phyloP scores from a whole-genome alignment of 2,888 invertebrate species.

The Lepas anatifera region DNA sequence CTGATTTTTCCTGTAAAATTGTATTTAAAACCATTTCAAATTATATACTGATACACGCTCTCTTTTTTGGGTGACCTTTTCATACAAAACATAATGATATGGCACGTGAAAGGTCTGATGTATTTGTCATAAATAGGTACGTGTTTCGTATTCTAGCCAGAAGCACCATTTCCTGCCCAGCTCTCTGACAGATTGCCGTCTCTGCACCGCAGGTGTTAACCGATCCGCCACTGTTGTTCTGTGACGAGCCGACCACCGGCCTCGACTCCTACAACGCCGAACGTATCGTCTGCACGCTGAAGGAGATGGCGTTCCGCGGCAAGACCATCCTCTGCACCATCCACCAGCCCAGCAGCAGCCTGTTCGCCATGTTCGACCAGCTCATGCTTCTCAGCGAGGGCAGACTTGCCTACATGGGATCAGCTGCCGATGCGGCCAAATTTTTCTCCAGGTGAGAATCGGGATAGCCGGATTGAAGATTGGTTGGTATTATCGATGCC shows the following conservation, averaged over 20 bases:
- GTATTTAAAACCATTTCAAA: too few species aligned
- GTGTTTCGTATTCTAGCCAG: too few species aligned
- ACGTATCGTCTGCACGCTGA: slow-evolving; percentile 33
- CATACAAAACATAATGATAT: too few species aligned
- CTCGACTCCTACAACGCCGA: slow-evolving; percentile 38
- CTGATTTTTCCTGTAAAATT: too few species aligned
- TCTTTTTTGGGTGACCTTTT: too few species aligned
- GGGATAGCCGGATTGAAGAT: too few species aligned
- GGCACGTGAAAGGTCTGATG: too few species aligned
- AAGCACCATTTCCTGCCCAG: too few species aligned
- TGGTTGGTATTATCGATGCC: too few species aligned
- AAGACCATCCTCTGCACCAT: slow-evolving; percentile 87
- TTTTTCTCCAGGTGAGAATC: slow-evolving; percentile 34
- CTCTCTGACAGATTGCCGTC: too few species aligned
- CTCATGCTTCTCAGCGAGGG: slow-evolving; percentile 42
- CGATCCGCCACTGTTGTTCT: slow-evolving; percentile 40
- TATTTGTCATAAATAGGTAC: too few species aligned
- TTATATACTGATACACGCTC: too few species aligned
- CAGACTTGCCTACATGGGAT: slow-evolving; percentile 40
- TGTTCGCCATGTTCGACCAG: slow-evolving; percentile 65
- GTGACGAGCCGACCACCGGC: slow-evolving; percentile 42
- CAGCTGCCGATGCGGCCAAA: slow-evolving; percentile 32
- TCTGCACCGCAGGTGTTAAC: slow-evolving; percentile 34
- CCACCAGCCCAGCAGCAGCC: slow-evolving; percentile 87
- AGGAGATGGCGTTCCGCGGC: slow-evolving; percentile 42